Percentiles rank a stretch among this genome's conserved stretches.
Conservation (phyloP, 2,888 invertebrate species). For the Lacanobia oleracea region DNA sequence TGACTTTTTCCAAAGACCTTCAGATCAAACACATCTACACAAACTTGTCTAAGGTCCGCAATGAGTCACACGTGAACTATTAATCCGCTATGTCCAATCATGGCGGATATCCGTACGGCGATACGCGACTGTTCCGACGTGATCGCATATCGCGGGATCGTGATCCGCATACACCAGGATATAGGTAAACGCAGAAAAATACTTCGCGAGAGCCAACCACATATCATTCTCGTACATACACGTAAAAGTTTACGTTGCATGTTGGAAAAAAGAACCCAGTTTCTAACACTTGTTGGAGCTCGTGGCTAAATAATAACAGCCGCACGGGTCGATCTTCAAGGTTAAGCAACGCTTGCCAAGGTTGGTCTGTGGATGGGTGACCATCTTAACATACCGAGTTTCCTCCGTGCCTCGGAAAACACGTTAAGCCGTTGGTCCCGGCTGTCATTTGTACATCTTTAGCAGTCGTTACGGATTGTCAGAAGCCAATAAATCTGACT, state of each 20-base stretch:
- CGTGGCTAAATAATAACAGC: no score
- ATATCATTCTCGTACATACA: not conserved
- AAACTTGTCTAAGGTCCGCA: slow-evolving; percentile 21
- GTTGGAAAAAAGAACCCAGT: no score
- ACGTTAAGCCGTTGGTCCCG: no score
- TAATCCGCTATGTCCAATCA: slow-evolving; percentile 60
- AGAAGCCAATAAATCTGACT: no score
- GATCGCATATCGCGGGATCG: slow-evolving; percentile 70
- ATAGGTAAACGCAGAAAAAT: not conserved
- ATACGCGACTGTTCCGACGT: slow-evolving; percentile 61
- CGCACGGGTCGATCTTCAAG: no score
- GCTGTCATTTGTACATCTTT: no score
- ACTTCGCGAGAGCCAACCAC: not conserved
- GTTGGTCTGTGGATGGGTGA: no score
- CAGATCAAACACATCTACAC: slow-evolving; percentile 4
- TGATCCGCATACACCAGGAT: slow-evolving; percentile 59
- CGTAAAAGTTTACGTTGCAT: not conserved
- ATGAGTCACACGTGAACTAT: slow-evolving; percentile 38
- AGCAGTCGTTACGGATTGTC: no score
- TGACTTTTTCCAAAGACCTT: slow-evolving; percentile 1
- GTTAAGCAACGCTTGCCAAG: no score
- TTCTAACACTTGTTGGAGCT: no score
- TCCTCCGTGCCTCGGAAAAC: no score
- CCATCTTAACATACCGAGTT: no score
- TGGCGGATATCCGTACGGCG: slow-evolving; percentile 42